A percentile compares a stretch with the other conserved stretches of the same genome.
Conservation (phyloP, 2,113 vertebrate genomes). For the Scolopax mira region DNA sequence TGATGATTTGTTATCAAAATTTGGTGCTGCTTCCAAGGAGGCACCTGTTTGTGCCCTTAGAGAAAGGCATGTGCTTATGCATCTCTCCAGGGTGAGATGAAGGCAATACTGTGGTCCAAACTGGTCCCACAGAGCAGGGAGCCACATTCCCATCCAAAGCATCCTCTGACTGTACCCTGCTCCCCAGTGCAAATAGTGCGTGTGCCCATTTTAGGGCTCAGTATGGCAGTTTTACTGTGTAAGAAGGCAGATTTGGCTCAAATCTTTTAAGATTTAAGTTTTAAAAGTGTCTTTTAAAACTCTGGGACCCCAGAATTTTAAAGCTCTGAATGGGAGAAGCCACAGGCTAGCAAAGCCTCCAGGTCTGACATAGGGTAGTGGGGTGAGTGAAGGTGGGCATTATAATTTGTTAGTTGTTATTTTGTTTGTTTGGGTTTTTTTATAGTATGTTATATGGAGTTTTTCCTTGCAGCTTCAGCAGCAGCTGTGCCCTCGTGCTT, state of each 20-base stretch:
- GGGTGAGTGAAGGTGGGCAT: fast-evolving
- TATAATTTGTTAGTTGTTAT: neutral
- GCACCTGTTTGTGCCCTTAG: neutral
- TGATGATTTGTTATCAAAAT: neutral
- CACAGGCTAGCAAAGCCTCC: neutral
- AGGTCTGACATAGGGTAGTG: neutral
- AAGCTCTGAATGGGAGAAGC: neutral
- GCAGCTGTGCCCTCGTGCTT: fast-evolving
- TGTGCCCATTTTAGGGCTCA: neutral
- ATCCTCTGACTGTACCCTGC: fast-evolving
- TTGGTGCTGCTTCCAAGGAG: neutral
- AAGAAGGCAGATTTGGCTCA: neutral
- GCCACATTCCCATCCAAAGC: neutral
- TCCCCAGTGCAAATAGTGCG: neutral
- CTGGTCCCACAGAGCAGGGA: neutral
- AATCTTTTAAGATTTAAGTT: neutral
- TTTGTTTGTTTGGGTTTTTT: too few species aligned
- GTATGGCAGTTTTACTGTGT: neutral
- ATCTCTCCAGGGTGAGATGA: neutral
- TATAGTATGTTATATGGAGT: neutral
- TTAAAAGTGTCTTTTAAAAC: too few species aligned
- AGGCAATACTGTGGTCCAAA: neutral
- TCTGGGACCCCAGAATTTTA: neutral
- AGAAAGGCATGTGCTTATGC: fast-evolving
- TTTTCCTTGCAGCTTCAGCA: neutral